phyloP scores from a whole-genome alignment of 2,113 vertebrate species.

The Prionailurus viverrinus region DNA sequence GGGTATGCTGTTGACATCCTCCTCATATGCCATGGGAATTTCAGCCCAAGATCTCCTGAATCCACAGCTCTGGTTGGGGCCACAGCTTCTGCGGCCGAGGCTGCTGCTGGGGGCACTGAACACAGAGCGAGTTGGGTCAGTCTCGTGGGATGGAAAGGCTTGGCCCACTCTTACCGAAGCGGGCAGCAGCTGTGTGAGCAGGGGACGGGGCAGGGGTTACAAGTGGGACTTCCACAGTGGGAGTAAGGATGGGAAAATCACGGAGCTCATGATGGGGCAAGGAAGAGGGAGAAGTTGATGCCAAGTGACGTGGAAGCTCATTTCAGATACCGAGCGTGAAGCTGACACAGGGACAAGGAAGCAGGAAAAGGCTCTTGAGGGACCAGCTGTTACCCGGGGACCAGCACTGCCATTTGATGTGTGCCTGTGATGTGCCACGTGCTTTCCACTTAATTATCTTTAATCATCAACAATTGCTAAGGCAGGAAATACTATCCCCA shows the following conservation, averaged over 20 bases:
- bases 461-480: background rate
- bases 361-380: background rate
- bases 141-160: accelerated
- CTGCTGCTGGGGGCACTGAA: background rate
- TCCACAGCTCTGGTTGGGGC: background rate
- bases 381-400: background rate
- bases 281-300: background rate
- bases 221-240: background rate
- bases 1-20: background rate
- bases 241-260: background rate
- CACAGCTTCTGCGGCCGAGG: too few species aligned
- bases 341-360: background rate
- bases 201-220: background rate
- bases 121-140: background rate
- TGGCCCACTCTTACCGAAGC: too few species aligned
- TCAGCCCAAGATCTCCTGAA: background rate
- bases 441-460: background rate
- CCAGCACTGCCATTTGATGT: accelerated
- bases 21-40: background rate
- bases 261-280: background rate
- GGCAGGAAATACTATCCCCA: too few species aligned
- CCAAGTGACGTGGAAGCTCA: background rate
- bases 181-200: accelerated
- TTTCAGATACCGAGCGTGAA: background rate
- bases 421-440: background rate